Evolutionary conservation across 2,113 vertebrate species (phyloP).

Genomic region (Chloebia gouldiae): DNA sequence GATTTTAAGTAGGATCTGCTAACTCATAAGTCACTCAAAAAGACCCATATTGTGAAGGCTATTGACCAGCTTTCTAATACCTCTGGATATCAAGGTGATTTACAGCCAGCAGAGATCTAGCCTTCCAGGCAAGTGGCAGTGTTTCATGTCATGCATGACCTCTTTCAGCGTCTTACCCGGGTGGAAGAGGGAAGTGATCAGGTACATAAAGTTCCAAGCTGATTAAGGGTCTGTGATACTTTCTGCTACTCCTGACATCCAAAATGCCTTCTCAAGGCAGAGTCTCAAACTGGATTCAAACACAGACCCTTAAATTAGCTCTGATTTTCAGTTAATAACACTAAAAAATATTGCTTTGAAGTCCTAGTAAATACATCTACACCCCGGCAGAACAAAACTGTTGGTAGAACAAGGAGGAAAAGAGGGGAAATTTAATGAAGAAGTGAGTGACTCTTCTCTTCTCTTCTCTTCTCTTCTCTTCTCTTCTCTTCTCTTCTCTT

Average conservation of each 20-base stretch:
- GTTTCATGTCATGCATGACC: not conserved
- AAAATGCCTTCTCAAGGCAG: not conserved
- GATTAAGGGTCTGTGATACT: not conserved
- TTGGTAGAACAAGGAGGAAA: not conserved
- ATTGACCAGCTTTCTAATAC: not conserved
- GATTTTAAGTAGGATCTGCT: not conserved
- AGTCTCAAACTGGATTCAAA: not conserved
- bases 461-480: not conserved
- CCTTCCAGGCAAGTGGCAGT: not conserved
- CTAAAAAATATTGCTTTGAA: not conserved
- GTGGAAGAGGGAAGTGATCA: not conserved
- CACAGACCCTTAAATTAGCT: not conserved
- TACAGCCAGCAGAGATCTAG: not conserved
- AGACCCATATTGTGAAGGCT: not conserved
- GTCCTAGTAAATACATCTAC: not conserved
- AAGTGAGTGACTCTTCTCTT: not conserved
- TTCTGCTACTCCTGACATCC: not conserved
- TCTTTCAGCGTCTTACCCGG: not conserved
- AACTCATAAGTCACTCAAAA: slow-evolving; percentile 2
- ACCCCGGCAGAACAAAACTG: not conserved
- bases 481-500: not conserved
- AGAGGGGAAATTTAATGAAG: not conserved
- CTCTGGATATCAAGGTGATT: slow-evolving; percentile 14
- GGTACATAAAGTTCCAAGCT: not conserved
- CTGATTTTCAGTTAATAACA: not conserved